These are phyloP conservation scores for Sclerodermus sp. DNA, from an alignment of 2,888 invertebrate genomes.

Conservation along the genomic window DNA sequence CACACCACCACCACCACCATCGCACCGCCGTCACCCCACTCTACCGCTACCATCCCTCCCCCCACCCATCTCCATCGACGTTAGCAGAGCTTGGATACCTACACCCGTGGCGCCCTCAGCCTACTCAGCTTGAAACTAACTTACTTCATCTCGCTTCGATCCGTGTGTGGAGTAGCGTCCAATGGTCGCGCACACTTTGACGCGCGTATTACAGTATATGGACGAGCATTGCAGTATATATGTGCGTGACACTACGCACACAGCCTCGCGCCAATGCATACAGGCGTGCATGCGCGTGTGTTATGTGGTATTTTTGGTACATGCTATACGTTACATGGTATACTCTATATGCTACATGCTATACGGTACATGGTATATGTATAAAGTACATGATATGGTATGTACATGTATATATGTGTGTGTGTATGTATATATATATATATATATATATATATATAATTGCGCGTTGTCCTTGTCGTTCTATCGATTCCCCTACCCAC, in stretches of 20 bases:
- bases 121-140: slow-evolving; percentile 34
- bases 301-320: no score
- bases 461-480: slow-evolving; percentile 46
- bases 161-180: slow-evolving; percentile 23
- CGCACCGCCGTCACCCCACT: slow-evolving; percentile 1
- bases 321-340: no score
- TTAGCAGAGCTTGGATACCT: slow-evolving; percentile 12
- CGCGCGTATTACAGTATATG: no score
- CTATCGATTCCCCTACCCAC: slow-evolving; percentile 47
- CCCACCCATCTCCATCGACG: slow-evolving; percentile 5
- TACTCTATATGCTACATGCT: no score
- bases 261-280: no score
- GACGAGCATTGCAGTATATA: no score
- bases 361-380: no score
- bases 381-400: no score
- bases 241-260: no score
- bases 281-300: no score
- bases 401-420: neutral
- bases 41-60: neutral
- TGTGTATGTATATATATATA: neutral
- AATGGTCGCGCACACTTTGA: neutral
- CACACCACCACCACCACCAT: neutral
- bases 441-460: slow-evolving; percentile 20
- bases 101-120: slow-evolving; percentile 36
- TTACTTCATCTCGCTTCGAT: slow-evolving; percentile 11